Evolutionary conservation across 2,113 vertebrate species (phyloP), one percentile per base, ranked within the genome.

Genomic region (Atractosteus spatula): DNA sequence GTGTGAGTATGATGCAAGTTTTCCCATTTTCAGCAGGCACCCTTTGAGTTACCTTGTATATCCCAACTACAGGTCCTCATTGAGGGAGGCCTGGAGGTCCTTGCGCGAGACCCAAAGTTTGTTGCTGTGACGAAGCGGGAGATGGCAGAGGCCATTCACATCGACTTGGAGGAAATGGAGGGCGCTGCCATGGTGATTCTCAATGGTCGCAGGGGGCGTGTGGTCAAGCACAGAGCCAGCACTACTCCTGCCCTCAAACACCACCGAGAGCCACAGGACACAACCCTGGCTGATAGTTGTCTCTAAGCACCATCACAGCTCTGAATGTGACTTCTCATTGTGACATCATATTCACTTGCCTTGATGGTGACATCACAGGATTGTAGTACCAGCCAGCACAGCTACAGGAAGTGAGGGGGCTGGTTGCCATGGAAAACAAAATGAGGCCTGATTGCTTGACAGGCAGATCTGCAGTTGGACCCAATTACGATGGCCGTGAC

Each of bases 91-190:
- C 86, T 94, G 3, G 68, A 12, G 0, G 42, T 86, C 47, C 77
- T 94, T 86, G 92, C 92, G 2, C 73, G 1, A 0, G 93, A 97
- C 69, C 82, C 86, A 0, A 59, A 62, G 13, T 95, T 96, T 6
- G 8, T 94, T 45, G 80, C 81, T 2, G 77, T 84, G 47, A 85
- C 93, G 0, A 91, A 91, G 82, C 69, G 77, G 0, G 94, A 95
- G 79, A 89, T 94, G 89, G 90, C 85, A 0, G 91, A 93, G 10
- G 91, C 91, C 72, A 90, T 93, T 81, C 88, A 78, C 51, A 76
- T 94, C 72, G 86, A 92, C 0, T 0, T 88, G 7, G 69, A 77
- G 0, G 85, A 92, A 29, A 83, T 95, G 77, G 96, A 97, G 68
- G 85, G 80, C 1, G 80, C 81, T 6, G 93, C 94, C 0, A 47